phyloP scores from a whole-genome alignment of 2,888 invertebrate species.

The Parascotia fuliginaria region DNA sequence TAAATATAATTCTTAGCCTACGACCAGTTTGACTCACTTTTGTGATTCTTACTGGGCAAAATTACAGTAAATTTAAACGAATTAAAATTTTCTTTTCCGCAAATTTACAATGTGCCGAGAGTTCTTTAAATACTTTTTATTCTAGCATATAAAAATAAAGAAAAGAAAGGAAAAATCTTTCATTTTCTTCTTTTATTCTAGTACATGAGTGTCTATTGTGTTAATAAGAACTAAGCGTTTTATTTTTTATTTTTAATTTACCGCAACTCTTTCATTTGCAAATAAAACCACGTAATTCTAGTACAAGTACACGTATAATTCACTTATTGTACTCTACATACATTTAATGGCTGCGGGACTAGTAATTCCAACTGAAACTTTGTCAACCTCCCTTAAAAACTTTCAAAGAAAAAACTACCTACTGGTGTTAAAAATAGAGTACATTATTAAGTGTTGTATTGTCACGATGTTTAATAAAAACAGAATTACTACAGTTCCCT shows the following conservation, averaged over 20 bases:
- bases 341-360: slow-evolving; percentile 14
- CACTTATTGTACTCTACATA: neutral
- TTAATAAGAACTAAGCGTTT: neutral
- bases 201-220: neutral
- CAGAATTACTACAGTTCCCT: slow-evolving; percentile 27
- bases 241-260: neutral
- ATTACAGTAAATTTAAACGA: no score
- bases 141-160: no score
- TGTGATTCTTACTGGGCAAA: no score
- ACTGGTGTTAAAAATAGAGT: neutral
- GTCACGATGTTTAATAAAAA: slow-evolving; percentile 37
- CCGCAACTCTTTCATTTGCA: neutral
- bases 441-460: neutral
- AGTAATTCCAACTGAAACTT: slow-evolving; percentile 20
- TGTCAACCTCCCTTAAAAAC: slow-evolving; percentile 5
- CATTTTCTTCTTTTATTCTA: neutral
- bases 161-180: no score
- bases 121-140: no score
- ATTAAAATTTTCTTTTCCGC: no score
- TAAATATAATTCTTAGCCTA: no score
- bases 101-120: no score
- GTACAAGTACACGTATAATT: neutral
- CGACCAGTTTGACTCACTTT: no score
- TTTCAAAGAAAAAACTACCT: slow-evolving; percentile 4
- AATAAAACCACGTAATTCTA: neutral